These are phyloP conservation scores for Notothenia rossii DNA, from an alignment of 2,113 vertebrate genomes.

Conservation along the genomic window DNA sequence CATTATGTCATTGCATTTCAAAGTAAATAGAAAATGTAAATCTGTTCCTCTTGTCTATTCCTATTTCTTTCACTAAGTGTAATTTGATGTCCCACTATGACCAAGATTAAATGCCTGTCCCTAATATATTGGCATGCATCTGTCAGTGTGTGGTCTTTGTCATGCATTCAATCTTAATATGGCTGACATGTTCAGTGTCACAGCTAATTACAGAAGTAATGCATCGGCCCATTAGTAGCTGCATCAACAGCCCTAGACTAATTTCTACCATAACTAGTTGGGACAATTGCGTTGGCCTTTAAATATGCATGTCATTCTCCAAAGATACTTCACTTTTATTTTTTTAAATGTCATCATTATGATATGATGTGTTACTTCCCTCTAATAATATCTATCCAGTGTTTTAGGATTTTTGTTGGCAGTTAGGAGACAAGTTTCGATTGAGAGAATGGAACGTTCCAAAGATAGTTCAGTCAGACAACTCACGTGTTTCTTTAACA, in stretches of 20 bases:
- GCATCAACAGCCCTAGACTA: conserved; percentile 56
- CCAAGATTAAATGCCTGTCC: conserved; percentile 43
- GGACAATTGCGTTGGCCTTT: conserved; percentile 50
- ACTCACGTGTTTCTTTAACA: too few relatives aligned
- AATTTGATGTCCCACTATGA: conserved; percentile 5
- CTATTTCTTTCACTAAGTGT: background rate
- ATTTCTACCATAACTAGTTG: conserved; percentile 66
- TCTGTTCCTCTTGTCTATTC: background rate
- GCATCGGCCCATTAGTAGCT: conserved; percentile 65
- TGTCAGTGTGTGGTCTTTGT: conserved; percentile 66
- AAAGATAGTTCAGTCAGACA: too few relatives aligned
- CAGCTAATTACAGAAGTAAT: conserved; percentile 76
- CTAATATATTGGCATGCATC: conserved; percentile 55
- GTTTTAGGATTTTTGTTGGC: background rate
- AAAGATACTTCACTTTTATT: background rate
- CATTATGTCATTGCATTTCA: background rate
- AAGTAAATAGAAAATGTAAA: background rate
- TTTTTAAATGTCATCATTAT: background rate
- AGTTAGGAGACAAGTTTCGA: background rate
- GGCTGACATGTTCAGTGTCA: conserved; percentile 74
- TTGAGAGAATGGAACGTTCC: background rate
- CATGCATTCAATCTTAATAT: conserved; percentile 77
- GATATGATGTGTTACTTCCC: background rate
- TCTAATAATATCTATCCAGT: background rate
- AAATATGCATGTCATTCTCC: background rate